Conservation (phyloP, 2,888 invertebrate genomes). For the Phania funesta region DNA sequence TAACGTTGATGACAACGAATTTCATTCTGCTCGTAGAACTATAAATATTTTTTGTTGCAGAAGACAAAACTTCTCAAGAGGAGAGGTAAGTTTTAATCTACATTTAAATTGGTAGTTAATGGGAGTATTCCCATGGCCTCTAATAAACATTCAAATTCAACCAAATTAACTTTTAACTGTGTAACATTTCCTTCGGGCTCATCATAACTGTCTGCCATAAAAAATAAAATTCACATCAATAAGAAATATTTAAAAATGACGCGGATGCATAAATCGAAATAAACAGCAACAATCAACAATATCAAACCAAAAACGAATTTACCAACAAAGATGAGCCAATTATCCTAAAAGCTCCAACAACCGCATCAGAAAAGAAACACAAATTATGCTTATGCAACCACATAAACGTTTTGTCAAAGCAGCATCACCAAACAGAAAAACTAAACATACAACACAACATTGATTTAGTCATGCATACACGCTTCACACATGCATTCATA, state of each 20-base stretch:
- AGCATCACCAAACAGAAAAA: constrained; percentile 8
- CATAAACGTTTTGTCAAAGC: constrained; percentile 62
- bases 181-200: constrained; percentile 40
- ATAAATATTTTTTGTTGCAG: too few relatives aligned
- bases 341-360: constrained; percentile 62
- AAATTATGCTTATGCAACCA: constrained; percentile 60
- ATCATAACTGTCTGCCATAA: constrained; percentile 52
- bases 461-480: not conserved
- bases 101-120: too few relatives aligned
- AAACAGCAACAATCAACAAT: constrained; percentile 71
- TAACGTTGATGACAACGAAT: too few relatives aligned
- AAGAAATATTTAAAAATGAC: constrained; percentile 66
- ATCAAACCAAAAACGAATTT: constrained; percentile 19
- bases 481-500: constrained; percentile 49
- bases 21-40: too few relatives aligned
- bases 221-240: constrained; percentile 57
- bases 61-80: too few relatives aligned
- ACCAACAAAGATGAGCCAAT: constrained; percentile 60
- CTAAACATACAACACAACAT: not conserved
- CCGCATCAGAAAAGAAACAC: constrained; percentile 34
- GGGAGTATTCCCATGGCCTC: too few relatives aligned
- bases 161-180: constrained; percentile 21
- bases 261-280: constrained; percentile 79
- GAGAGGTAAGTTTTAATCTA: too few relatives aligned
- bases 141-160: not conserved